Conservation (phyloP, 2,797 vertebrate genomes). For the Pseudochirops cupreus region DNA sequence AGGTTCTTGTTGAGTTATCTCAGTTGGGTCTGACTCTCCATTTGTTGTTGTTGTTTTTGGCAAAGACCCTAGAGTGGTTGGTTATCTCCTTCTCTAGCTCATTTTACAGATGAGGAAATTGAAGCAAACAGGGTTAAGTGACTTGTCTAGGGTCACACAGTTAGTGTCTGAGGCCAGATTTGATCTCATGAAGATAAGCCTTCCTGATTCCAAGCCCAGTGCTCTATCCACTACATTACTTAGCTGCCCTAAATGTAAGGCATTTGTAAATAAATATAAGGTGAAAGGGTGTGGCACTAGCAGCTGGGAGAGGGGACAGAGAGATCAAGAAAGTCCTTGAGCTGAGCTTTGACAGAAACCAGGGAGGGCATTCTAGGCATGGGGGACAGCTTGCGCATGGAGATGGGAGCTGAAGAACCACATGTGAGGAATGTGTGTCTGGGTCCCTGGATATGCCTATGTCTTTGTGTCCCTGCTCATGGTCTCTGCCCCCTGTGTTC, state of each 20-base stretch:
- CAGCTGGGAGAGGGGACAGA: background rate
- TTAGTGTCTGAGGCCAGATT: too few species aligned
- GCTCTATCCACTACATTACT: background rate
- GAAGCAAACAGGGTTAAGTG: too few species aligned
- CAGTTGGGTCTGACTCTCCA: too few species aligned
- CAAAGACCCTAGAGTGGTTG: background rate
- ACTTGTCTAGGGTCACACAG: too few species aligned
- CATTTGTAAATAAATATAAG: background rate
- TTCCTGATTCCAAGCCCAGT: background rate
- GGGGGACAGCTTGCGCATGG: background rate
- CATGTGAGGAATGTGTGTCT: background rate
- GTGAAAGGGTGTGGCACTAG: background rate
- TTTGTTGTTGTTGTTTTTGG: background rate
- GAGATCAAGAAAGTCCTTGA: background rate
- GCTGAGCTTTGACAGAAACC: background rate
- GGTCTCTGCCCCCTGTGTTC: background rate
- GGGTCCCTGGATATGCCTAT: background rate
- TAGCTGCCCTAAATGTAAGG: background rate
- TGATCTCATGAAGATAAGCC: too few species aligned
- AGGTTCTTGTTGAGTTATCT: background rate
- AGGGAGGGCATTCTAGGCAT: background rate
- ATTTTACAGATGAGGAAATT: background rate
- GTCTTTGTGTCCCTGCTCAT: fast-evolving
- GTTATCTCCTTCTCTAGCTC: too few species aligned
- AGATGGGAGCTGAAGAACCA: background rate